Conservation (phyloP, 92 coral and sea anemone genomes). For the Umimayanthus kanabou region DNA sequence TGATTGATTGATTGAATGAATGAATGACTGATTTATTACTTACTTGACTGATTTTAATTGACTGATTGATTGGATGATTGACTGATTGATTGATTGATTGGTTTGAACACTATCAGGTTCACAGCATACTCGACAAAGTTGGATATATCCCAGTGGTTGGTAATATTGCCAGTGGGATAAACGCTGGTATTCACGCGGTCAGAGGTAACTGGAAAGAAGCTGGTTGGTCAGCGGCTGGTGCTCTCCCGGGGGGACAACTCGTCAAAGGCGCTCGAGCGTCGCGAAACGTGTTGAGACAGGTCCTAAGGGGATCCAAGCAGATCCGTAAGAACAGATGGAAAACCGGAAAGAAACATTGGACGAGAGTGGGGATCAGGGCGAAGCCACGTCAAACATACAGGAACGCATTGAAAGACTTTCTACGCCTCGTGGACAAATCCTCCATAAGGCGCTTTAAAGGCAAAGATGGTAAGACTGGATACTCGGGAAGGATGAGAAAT, state of each 20-base stretch:
- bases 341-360: not conserved
- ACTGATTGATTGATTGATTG: slow-evolving; percentile 4
- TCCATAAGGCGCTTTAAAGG: slow-evolving; percentile 8
- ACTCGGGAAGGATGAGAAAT: slow-evolving; percentile 21
- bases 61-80: not conserved
- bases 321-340: slow-evolving; percentile 14
- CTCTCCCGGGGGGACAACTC: slow-evolving; percentile 33
- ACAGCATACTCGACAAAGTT: slow-evolving; percentile 24
- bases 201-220: slow-evolving; percentile 40
- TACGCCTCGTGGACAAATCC: slow-evolving; percentile 13
- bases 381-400: slow-evolving; percentile 17
- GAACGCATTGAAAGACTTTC: slow-evolving; percentile 18
- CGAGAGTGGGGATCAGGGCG: slow-evolving; percentile 22
- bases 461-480: not conserved
- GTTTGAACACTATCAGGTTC: not conserved
- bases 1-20: not conserved
- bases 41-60: not conserved
- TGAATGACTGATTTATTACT: not conserved
- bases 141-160: slow-evolving; percentile 32
- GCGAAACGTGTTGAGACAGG: slow-evolving; percentile 24
- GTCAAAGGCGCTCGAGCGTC: slow-evolving; percentile 21
- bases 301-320: slow-evolving; percentile 21
- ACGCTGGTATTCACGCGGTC: slow-evolving; percentile 35
- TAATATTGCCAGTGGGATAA: slow-evolving; percentile 21
- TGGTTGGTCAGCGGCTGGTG: slow-evolving; percentile 25